Percentiles rank a stretch among this genome's conserved stretches.
phyloP scores from a whole-genome alignment of 2,888 invertebrate species.

The Heteromyza rotundicornis region DNA sequence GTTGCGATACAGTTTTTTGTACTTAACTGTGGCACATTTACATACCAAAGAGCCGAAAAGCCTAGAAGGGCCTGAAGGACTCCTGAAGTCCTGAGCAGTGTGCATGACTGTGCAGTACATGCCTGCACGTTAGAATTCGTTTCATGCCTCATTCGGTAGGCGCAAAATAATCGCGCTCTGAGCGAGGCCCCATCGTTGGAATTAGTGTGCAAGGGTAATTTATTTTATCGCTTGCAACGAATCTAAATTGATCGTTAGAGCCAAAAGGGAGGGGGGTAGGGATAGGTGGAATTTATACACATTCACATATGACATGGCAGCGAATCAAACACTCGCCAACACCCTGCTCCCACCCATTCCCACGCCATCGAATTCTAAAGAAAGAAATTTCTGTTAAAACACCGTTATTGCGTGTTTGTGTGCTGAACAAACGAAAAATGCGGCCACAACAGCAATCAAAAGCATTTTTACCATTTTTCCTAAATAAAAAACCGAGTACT shows the following conservation, averaged over 20 bases:
- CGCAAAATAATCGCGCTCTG: background rate
- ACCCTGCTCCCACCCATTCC: background rate
- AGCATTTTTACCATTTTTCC: too few relatives aligned
- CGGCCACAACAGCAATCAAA: background rate
- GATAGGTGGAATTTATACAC: background rate
- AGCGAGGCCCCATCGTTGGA: background rate
- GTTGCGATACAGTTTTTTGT: background rate
- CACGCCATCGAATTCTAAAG: too few relatives aligned
- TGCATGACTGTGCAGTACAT: constrained; percentile 3
- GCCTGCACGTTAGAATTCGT: background rate
- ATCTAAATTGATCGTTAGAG: constrained; percentile 57
- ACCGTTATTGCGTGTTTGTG: constrained; percentile 14
- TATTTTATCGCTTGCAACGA: constrained; percentile 55
- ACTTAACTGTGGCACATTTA: constrained; percentile 5
- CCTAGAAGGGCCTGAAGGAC: too few relatives aligned
- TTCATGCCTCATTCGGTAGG: background rate
- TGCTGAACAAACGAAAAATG: background rate
- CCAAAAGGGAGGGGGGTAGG: background rate
- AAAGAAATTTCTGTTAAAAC: background rate
- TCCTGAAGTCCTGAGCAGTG: background rate
- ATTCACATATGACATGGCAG: too few relatives aligned
- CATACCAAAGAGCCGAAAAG: too few relatives aligned
- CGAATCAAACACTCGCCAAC: background rate
- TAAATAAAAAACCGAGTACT: too few relatives aligned
- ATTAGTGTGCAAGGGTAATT: constrained; percentile 43